A percentile compares a stretch with the other conserved stretches of the same genome.
These are phyloP conservation scores for Takifugu bimaculatus DNA, from an alignment of 2,113 vertebrate species.

Conservation along the genomic window DNA sequence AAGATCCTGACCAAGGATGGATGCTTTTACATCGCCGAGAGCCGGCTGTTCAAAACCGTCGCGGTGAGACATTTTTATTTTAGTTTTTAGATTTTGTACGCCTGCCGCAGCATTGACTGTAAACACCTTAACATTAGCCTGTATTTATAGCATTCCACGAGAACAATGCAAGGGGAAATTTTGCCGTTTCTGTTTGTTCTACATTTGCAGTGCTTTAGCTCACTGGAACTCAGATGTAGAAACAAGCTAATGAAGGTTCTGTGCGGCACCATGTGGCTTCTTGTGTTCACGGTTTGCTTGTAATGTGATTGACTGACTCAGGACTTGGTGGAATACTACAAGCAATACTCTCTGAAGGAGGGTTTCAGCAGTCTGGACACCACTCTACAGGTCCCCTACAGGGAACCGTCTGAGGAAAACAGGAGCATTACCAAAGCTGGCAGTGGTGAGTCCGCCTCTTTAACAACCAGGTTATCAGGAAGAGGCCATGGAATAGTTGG, in stretches of 20 bases:
- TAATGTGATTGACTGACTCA: slow-evolving; percentile 55
- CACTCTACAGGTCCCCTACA: slow-evolving; percentile 86
- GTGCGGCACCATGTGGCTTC: no score
- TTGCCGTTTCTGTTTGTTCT: no score
- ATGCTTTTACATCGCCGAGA: slow-evolving; percentile 93
- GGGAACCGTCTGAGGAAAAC: slow-evolving; percentile 75
- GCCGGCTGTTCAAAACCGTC: slow-evolving; percentile 90
- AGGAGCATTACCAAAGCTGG: slow-evolving; percentile 66
- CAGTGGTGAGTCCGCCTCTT: slow-evolving; percentile 77
- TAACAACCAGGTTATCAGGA: slow-evolving; percentile 24
- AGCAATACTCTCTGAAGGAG: slow-evolving; percentile 90
- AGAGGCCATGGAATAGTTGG: neutral
- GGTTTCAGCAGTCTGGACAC: slow-evolving; percentile 93
- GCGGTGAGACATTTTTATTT: slow-evolving; percentile 75
- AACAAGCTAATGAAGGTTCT: neutral
- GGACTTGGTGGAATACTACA: slow-evolving; percentile 92
- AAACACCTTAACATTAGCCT: slow-evolving; percentile 17
- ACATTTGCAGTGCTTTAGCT: no score
- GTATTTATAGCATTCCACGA: no score
- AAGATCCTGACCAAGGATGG: slow-evolving; percentile 95
- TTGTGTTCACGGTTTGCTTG: neutral
- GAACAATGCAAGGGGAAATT: neutral
- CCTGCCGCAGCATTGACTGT: slow-evolving; percentile 8
- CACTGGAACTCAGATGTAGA: no score
- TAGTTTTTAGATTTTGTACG: neutral